Percentiles rank a stretch among this genome's conserved stretches.
Evolutionary conservation across 1,140 invertebrate species (phyloP).

Genomic region (Monomorium pharaonis): DNA sequence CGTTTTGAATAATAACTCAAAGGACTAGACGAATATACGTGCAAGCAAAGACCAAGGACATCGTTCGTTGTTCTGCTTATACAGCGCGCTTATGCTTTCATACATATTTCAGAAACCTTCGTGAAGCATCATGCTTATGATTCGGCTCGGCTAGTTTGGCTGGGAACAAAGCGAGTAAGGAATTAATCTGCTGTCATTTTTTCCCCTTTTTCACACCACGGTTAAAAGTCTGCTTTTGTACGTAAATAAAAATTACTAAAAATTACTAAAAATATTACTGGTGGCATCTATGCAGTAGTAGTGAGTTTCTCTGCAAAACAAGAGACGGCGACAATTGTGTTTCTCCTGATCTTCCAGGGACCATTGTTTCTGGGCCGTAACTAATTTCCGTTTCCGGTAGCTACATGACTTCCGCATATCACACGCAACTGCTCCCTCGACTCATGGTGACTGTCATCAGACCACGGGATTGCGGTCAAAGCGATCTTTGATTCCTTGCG

Average conservation of each 20-base stretch:
- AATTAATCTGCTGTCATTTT: conserved; percentile 26
- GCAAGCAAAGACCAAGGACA: conserved; percentile 46
- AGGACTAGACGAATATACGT: conserved; percentile 70
- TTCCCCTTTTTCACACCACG: background rate
- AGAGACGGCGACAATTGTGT: conserved; percentile 19
- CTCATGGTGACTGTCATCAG: conserved; percentile 39
- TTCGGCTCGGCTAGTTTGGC: conserved; percentile 67
- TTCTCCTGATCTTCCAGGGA: conserved; percentile 21
- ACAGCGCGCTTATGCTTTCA: conserved; percentile 78
- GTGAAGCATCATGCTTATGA: conserved; percentile 80
- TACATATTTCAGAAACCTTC: conserved; percentile 80
- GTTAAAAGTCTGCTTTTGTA: background rate
- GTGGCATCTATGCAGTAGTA: background rate
- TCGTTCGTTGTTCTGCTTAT: conserved; percentile 67
- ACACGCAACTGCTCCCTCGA: conserved; percentile 40
- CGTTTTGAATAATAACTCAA: conserved; percentile 84
- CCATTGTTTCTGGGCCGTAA: conserved; percentile 77
- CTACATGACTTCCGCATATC: conserved; percentile 78
- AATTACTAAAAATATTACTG: too few relatives aligned
- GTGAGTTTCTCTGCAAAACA: conserved; percentile 13
- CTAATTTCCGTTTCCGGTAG: conserved; percentile 82
- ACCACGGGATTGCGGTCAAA: conserved; percentile 57
- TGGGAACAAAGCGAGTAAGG: conserved; percentile 18
- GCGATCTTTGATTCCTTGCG: conserved; percentile 61
- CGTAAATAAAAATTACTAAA: background rate